Evolutionary conservation across 2,888 invertebrate genomes (phyloP), one percentile per base, ranked within the genome.

Genomic region (Drosophila quinaria): DNA sequence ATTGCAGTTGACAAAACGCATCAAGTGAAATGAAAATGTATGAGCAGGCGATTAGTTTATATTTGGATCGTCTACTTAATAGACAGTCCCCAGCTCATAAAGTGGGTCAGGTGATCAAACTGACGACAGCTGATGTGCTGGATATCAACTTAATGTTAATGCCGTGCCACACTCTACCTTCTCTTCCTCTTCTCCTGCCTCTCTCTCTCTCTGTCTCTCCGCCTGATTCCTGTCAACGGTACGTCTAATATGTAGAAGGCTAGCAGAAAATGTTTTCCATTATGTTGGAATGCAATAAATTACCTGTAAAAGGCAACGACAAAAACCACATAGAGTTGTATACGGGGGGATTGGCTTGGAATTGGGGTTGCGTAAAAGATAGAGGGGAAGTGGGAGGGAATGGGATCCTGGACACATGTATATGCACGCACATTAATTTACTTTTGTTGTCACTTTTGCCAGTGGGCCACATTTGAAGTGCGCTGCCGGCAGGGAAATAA

Each of bases 231-330:
- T 52, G 69, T 56, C 65, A 50, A 59, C 64, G 60, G 67, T 41
- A 49, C 55, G 70, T 68, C 87, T 74, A 70, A 81, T 25, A 22
- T 22, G 22, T 78, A 73, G 78, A 76, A 74, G 87, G 85, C 86
- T 80, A 86, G 56, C 86, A 85, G 70, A 86, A 51, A 90, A 86
- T 88, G 90, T 89, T 88, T 90, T 88, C 90, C 87, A 91, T 91
- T 88, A 80, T 85, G 78, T 84, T 84, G 88, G 87, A 82, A 81
- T 78, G 90, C 91, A 91, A 90, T 91, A 90, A 91, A 90, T 90
- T 91, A 91, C 91, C 91, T 90, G 83, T 74, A 87, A 83, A 46
- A 83, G 81, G 79, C 90, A 88, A 82, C 81, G 77, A 76, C 82
- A 74, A 89, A 89, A 84, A 70, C 86, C 89, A 76, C 84, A 84